Conservation (phyloP, 1,140 invertebrate species). For the Scylla paramamosain region DNA sequence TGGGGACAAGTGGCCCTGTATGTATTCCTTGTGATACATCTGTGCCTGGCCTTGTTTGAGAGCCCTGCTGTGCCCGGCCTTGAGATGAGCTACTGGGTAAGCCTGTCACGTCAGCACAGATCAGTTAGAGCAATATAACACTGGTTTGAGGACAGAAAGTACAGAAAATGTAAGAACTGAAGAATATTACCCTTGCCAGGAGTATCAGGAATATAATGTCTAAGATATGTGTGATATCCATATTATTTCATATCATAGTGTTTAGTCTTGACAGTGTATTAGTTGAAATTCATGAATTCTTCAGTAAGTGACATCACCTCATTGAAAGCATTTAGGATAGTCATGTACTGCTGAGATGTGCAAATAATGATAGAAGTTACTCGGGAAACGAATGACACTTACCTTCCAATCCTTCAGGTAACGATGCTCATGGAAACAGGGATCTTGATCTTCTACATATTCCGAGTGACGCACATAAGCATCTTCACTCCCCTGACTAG, state of each 20-base stretch:
- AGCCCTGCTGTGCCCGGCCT: slow-evolving; percentile 80
- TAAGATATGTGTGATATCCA: too few species aligned
- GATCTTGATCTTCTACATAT: slow-evolving; percentile 80
- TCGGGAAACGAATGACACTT: too few species aligned
- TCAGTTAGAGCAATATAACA: not conserved
- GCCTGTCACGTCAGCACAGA: not conserved
- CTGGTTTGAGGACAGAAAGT: not conserved
- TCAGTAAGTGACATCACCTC: too few species aligned
- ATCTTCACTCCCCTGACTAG: slow-evolving; percentile 79
- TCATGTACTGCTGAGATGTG: too few species aligned
- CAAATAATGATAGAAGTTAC: too few species aligned
- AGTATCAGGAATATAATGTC: too few species aligned
- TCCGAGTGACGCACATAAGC: slow-evolving; percentile 80
- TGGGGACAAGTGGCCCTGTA: slow-evolving; percentile 79
- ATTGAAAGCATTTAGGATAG: too few species aligned
- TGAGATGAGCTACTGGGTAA: slow-evolving; percentile 80
- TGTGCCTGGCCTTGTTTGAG: slow-evolving; percentile 81
- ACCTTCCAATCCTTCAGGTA: slow-evolving; percentile 65
- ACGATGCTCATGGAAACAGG: slow-evolving; percentile 81
- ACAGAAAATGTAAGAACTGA: too few species aligned
- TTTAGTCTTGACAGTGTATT: too few species aligned
- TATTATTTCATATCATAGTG: too few species aligned
- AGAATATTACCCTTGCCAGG: too few species aligned
- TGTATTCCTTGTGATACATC: slow-evolving; percentile 80
- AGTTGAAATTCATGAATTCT: too few species aligned